Percentiles rank a stretch among this genome's conserved stretches.
These are phyloP conservation scores for Ptilorrhoa leucosticta DNA, from an alignment of 2,113 vertebrate species.

Conservation along the genomic window DNA sequence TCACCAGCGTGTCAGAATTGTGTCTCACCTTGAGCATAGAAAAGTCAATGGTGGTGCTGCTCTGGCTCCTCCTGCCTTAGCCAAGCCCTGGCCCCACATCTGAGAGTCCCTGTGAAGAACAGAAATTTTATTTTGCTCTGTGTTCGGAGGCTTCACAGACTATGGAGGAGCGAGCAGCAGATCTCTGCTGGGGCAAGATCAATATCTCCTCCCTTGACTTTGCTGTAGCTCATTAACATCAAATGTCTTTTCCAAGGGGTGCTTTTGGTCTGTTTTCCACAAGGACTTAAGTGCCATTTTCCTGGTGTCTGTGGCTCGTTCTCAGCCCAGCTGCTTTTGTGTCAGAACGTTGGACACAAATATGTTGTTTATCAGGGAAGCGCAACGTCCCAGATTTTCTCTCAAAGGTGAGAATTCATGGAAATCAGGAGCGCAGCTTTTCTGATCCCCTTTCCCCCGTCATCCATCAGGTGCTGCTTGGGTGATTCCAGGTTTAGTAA, in stretches of 20 bases:
- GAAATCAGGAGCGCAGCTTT: neutral
- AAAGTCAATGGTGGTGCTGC: neutral
- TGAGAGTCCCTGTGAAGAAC: neutral
- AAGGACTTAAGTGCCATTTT: constrained; percentile 1
- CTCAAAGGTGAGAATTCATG: neutral
- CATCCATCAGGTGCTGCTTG: neutral
- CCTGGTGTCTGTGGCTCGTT: neutral
- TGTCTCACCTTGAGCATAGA: neutral
- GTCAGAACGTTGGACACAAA: neutral
- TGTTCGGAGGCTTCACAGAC: neutral
- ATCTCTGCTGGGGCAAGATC: neutral
- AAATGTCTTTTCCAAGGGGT: neutral
- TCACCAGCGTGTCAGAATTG: rapidly evolving
- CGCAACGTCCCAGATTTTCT: neutral
- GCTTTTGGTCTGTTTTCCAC: neutral
- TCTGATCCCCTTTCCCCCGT: neutral
- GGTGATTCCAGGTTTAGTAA: neutral
- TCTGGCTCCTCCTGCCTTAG: neutral
- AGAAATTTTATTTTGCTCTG: neutral
- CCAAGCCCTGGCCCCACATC: neutral
- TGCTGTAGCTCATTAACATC: neutral
- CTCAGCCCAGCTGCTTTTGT: constrained; percentile 21
- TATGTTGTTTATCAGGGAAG: neutral
- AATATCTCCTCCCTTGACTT: neutral
- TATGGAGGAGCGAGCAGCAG: neutral